Conservation (phyloP, 1,140 invertebrate species). For the Drosophila sp. region DNA sequence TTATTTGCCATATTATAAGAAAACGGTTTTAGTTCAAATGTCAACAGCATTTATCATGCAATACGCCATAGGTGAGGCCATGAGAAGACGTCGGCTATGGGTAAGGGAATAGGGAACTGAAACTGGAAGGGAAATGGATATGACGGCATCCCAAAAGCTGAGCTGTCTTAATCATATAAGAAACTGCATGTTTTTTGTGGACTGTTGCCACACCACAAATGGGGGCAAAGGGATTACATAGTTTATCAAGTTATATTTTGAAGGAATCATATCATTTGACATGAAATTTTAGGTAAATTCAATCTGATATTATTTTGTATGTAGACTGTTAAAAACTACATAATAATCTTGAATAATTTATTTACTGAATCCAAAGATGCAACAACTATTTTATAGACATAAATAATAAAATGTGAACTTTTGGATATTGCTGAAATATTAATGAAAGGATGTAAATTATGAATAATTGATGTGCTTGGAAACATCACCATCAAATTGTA, state of each 20-base stretch:
- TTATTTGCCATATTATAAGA: slow-evolving; percentile 81
- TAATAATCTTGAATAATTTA: too few species aligned
- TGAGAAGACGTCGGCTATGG: background rate
- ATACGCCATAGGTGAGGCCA: slow-evolving; percentile 7
- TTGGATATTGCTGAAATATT: too few species aligned
- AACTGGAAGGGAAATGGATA: background rate
- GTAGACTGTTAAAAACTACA: too few species aligned
- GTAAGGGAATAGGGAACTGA: background rate
- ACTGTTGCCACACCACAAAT: slow-evolving; percentile 6
- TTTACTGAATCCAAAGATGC: too few species aligned
- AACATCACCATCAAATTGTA: too few species aligned
- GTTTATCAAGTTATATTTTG: slow-evolving; percentile 26
- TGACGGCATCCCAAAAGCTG: slow-evolving; percentile 18
- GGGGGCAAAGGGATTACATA: slow-evolving; percentile 23
- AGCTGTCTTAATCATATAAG: slow-evolving; percentile 40
- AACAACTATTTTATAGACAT: too few species aligned
- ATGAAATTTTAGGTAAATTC: background rate
- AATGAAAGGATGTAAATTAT: too few species aligned
- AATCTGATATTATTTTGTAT: background rate
- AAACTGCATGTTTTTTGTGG: slow-evolving; percentile 15
- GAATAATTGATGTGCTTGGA: too few species aligned
- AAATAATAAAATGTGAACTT: too few species aligned
- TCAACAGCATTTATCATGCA: slow-evolving; percentile 73
- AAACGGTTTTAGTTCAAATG: slow-evolving; percentile 82
- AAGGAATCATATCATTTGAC: too few species aligned